A percentile compares a stretch with the other conserved stretches of the same genome.
Conservation (phyloP, 1,140 invertebrate species). For the Caenorhabditis briggsae region DNA sequence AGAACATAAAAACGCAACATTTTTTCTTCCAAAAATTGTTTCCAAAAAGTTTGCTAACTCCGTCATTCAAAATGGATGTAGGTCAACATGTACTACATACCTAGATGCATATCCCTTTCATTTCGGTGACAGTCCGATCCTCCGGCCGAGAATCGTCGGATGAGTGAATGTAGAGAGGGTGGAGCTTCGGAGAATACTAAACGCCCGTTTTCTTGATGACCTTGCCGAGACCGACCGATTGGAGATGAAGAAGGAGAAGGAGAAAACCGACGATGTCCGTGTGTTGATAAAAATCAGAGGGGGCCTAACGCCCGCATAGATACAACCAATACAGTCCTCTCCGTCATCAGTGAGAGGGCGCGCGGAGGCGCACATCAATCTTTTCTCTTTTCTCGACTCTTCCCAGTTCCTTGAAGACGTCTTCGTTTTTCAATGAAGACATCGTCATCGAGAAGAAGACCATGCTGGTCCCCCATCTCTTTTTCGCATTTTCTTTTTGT, state of each 20-base stretch:
- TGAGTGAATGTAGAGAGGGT: background rate
- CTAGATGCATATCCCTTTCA: background rate
- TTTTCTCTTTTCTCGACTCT: constrained; percentile 14
- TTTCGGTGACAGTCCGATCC: constrained; percentile 24
- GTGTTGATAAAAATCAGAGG: constrained; percentile 51
- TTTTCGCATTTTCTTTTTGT: background rate
- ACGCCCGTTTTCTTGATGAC: constrained; percentile 42
- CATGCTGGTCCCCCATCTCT: background rate
- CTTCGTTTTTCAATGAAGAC: constrained; percentile 27
- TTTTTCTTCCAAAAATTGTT: background rate
- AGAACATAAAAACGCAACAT: background rate
- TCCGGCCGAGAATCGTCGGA: constrained; percentile 19
- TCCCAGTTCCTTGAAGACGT: background rate
- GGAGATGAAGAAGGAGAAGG: background rate
- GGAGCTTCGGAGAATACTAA: constrained; percentile 22
- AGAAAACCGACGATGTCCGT: constrained; percentile 15
- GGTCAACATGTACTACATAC: constrained; percentile 19
- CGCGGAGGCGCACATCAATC: background rate
- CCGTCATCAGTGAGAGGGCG: constrained; percentile 20
- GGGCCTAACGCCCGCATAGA: constrained; percentile 14
- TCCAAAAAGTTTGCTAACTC: background rate
- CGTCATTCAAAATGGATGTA: constrained; percentile 2
- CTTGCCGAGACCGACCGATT: background rate
- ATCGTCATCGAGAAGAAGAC: background rate
- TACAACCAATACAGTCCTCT: constrained; percentile 52